phyloP scores from a whole-genome alignment of 2,113 vertebrate species.

The Callaeas wilsoni region DNA sequence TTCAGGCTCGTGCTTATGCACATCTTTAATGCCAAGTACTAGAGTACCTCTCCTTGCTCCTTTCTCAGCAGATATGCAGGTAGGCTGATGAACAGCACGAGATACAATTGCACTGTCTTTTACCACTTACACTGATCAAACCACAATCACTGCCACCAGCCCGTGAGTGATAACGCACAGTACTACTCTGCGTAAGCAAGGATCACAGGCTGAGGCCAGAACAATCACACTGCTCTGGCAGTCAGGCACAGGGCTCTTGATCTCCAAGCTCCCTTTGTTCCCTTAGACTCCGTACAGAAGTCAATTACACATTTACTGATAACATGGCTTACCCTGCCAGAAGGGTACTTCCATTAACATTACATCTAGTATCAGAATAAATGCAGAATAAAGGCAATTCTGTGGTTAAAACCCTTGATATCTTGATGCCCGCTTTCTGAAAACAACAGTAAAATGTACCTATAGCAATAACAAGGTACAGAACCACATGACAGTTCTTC shows the following conservation, averaged over 20 bases:
- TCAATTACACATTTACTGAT: constrained; percentile 22
- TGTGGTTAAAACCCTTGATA: not conserved
- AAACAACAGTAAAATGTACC: not conserved
- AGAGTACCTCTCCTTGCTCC: not conserved
- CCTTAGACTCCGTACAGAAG: not conserved
- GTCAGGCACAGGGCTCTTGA: not conserved
- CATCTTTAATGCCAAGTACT: not conserved
- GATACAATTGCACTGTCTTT: not conserved
- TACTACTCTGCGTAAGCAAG: not conserved
- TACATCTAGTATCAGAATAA: not conserved
- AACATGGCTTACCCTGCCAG: not conserved
- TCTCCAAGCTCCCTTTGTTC: constrained; percentile 10
- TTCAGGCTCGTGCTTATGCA: not conserved
- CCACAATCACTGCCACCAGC: not conserved
- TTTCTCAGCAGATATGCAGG: not conserved
- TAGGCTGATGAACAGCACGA: not conserved
- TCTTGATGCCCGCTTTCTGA: not conserved
- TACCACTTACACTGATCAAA: not conserved
- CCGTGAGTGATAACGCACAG: not conserved
- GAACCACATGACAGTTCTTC: not conserved
- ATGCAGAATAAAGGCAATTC: not conserved
- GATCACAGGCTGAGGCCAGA: not conserved
- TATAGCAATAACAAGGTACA: not conserved
- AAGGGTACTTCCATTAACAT: constrained; percentile 14
- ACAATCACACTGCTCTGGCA: not conserved